These are phyloP conservation scores for Callosobruchus maculatus DNA, from an alignment of 2,888 invertebrate genomes.

Conservation along the genomic window DNA sequence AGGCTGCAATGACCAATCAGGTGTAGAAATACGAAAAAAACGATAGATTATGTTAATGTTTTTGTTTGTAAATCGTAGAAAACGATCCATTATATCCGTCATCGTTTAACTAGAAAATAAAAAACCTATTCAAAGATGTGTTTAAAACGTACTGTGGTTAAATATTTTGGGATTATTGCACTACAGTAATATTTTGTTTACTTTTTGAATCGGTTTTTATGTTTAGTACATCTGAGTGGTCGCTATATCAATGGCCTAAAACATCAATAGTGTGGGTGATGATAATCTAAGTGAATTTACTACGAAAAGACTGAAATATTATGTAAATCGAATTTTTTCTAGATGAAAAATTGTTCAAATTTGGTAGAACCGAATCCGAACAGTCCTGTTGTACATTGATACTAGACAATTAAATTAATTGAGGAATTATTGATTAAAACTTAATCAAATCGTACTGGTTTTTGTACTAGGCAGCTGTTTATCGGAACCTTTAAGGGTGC, in stretches of 20 bases:
- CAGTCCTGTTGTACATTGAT: conserved; percentile 30
- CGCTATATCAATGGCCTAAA: not conserved
- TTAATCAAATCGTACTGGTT: conserved; percentile 41
- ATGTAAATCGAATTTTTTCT: conserved; percentile 24
- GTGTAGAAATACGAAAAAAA: not conserved
- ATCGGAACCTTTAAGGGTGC: not conserved
- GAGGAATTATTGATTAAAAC: conserved; percentile 45
- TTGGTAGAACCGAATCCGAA: conserved; percentile 33
- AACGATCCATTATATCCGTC: too few species aligned
- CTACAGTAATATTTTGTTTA: too few species aligned
- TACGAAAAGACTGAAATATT: conserved; percentile 35
- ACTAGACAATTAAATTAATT: conserved; percentile 46
- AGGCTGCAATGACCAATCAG: not conserved
- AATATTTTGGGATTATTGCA: too few species aligned
- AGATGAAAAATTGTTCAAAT: conserved; percentile 24
- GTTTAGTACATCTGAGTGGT: not conserved
- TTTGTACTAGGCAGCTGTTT: conserved; percentile 16
- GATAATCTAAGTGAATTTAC: conserved; percentile 26
- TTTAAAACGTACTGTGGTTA: too few species aligned
- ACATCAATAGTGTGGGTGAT: not conserved
- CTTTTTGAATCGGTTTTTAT: too few species aligned
- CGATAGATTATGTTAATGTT: too few species aligned
- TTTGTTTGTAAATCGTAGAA: too few species aligned
- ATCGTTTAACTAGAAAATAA: too few species aligned
- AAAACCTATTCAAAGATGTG: too few species aligned